Conservation (phyloP, 1,140 invertebrate genomes). For the Atta cephalotes region DNA sequence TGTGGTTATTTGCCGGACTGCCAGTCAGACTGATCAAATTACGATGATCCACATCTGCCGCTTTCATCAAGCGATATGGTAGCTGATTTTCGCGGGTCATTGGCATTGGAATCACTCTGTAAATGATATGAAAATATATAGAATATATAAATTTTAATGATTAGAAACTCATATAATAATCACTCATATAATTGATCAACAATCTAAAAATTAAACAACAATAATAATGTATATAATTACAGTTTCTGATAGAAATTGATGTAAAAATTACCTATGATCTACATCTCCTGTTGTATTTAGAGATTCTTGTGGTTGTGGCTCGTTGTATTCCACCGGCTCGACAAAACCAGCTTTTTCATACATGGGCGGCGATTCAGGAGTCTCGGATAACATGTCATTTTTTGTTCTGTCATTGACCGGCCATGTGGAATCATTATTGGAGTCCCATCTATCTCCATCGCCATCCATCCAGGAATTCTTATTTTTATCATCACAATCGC, state of each 20-base stretch:
- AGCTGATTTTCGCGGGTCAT: slow-evolving; percentile 81
- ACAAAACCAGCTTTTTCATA: slow-evolving; percentile 88
- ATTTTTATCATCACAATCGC: slow-evolving; percentile 79
- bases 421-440: slow-evolving; percentile 80
- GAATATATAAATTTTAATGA: slow-evolving; percentile 7
- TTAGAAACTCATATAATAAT: not conserved
- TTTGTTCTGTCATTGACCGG: slow-evolving; percentile 76
- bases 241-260: not conserved
- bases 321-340: slow-evolving; percentile 88
- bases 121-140: slow-evolving; percentile 11
- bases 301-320: slow-evolving; percentile 83
- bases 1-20: slow-evolving; percentile 87
- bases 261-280: slow-evolving; percentile 85
- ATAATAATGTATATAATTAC: not conserved
- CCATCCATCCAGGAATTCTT: slow-evolving; percentile 81
- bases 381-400: slow-evolving; percentile 83
- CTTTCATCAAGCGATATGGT: slow-evolving; percentile 83
- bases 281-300: slow-evolving; percentile 87
- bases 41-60: slow-evolving; percentile 91
- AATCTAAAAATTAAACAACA: not conserved
- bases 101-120: slow-evolving; percentile 82
- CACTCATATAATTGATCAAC: not conserved
- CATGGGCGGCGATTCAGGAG: slow-evolving; percentile 89
- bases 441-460: slow-evolving; percentile 82
- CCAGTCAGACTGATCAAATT: slow-evolving; percentile 94